These are phyloP conservation scores for Capreolus pygargus DNA, from an alignment of 2,113 vertebrate species.

Conservation along the genomic window DNA sequence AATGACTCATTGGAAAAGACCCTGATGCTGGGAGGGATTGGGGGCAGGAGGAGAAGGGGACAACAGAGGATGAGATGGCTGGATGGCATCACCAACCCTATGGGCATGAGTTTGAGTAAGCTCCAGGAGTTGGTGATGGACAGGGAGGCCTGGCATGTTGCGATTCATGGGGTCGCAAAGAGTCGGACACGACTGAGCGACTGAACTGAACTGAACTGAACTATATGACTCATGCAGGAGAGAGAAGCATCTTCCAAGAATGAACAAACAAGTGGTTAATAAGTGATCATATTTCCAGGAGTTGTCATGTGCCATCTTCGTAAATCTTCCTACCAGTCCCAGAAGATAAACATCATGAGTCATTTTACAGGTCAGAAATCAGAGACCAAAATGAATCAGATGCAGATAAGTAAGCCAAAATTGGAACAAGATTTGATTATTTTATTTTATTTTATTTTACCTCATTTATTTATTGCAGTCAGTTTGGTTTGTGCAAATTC, in stretches of 20 bases:
- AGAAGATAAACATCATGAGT: not conserved
- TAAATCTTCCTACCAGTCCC: not conserved
- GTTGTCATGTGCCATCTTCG: not conserved
- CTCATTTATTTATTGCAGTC: not conserved
- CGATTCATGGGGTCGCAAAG: too few relatives aligned
- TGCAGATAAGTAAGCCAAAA: not conserved
- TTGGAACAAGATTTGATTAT: not conserved
- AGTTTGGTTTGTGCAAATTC: not conserved
- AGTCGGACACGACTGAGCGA: too few relatives aligned
- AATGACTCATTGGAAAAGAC: too few relatives aligned
- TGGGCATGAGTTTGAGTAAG: too few relatives aligned
- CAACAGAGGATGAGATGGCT: too few relatives aligned
- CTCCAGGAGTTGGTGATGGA: too few relatives aligned
- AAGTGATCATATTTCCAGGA: not conserved
- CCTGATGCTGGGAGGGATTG: too few relatives aligned
- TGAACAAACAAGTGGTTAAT: not conserved
- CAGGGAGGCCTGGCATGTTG: too few relatives aligned
- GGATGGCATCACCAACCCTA: too few relatives aligned
- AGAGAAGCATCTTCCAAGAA: not conserved
- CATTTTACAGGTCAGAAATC: not conserved
- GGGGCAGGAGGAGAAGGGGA: too few relatives aligned
- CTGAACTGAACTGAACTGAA: not conserved
- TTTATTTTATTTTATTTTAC: not conserved
- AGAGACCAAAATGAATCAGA: not conserved
- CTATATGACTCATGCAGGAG: not conserved